Percentiles rank a stretch among this genome's conserved stretches.
Evolutionary conservation across 2,113 vertebrate species (phyloP).

Genomic region (Trichomycterus rosablanca): DNA sequence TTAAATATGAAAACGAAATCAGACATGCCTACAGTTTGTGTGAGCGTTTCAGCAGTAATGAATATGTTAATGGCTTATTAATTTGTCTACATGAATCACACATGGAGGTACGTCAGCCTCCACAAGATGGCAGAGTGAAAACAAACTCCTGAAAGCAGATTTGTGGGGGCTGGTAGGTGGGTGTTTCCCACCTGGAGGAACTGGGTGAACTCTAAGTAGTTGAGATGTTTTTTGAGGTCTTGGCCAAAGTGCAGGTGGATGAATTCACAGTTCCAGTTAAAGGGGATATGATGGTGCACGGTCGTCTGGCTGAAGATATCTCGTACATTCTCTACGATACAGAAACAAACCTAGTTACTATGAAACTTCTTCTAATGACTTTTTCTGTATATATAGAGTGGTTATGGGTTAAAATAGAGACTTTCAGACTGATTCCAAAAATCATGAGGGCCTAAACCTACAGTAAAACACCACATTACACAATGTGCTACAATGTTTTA

Average conservation of each 20-base stretch:
- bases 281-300: conserved; percentile 94
- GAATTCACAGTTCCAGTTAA: conserved; percentile 98
- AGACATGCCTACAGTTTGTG: not conserved
- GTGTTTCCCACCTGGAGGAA: conserved; percentile 82
- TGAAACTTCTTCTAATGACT: no score
- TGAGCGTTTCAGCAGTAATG: not conserved
- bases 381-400: no score
- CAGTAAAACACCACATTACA: no score
- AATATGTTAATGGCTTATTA: no score
- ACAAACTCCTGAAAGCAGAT: conserved; percentile 6
- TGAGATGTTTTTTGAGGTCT: conserved; percentile 87
- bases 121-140: conserved; percentile 51
- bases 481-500: no score
- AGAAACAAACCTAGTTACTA: conserved; percentile 29
- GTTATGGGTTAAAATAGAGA: no score
- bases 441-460: no score
- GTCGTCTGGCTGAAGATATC: conserved; percentile 95
- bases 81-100: no score
- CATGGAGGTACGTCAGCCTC: conserved; percentile 26
- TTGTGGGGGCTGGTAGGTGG: not conserved
- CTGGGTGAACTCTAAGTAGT: conserved; percentile 92
- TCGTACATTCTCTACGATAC: conserved; percentile 83
- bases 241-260: conserved; percentile 93
- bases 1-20: not conserved
- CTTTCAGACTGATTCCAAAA: no score